A percentile compares a stretch with the other conserved stretches of the same genome.
Conservation (phyloP, 2,888 invertebrate genomes). For the Luperina testacea region DNA sequence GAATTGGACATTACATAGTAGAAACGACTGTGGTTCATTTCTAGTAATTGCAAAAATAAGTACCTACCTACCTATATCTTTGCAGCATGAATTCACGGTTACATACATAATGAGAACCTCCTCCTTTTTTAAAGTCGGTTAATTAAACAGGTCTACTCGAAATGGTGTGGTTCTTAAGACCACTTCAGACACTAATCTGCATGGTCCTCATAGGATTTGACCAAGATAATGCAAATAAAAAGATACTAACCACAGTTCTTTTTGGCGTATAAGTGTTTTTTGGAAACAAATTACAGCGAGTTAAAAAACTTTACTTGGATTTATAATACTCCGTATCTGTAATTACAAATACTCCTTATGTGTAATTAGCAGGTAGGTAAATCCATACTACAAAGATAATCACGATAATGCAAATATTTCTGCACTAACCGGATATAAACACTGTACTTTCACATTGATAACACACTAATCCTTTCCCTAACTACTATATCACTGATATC, state of each 20-base stretch:
- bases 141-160: background rate
- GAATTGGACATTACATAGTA: background rate
- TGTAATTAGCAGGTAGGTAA: background rate
- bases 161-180: background rate
- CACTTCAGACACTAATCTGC: background rate
- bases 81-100: background rate
- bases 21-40: background rate
- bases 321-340: background rate
- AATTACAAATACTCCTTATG: background rate
- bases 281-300: background rate
- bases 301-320: too few relatives aligned
- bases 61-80: background rate
- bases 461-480: background rate
- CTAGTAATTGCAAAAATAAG: background rate
- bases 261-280: background rate
- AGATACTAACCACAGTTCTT: background rate
- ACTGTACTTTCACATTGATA: background rate
- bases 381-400: background rate
- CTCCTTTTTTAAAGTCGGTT: too few relatives aligned
- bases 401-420: constrained; percentile 10
- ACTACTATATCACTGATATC: constrained; percentile 9
- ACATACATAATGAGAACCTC: background rate
- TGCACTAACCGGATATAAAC: background rate
- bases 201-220: background rate
- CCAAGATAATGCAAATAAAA: background rate